Evolutionary conservation across 2,888 invertebrate species (phyloP).

Genomic region (Aphidoletes aphidimyza): DNA sequence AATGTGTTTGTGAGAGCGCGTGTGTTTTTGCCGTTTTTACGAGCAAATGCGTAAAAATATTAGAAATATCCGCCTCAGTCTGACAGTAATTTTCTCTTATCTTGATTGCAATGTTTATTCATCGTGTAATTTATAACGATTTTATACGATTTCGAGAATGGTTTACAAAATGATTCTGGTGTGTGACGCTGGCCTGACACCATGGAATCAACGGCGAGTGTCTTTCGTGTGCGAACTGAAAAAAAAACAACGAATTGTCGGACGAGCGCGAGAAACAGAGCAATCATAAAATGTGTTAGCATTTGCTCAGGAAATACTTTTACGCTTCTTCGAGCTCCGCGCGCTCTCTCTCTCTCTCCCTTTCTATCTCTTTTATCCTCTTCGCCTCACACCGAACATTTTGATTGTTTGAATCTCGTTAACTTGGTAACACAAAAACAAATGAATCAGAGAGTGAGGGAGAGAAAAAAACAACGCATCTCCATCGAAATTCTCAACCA

Average conservation of each 20-base stretch:
- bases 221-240: background rate
- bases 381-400: background rate
- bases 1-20: no score
- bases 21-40: background rate
- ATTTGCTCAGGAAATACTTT: constrained; percentile 43
- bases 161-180: background rate
- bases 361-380: no score
- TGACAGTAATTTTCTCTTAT: constrained; percentile 30
- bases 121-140: constrained; percentile 49
- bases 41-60: constrained; percentile 33
- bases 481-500: background rate
- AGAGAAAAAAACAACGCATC: background rate
- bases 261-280: background rate
- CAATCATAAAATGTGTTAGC: constrained; percentile 9
- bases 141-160: background rate
- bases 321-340: background rate
- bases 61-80: constrained; percentile 35
- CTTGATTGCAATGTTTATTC: constrained; percentile 42
- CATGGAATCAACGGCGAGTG: background rate
- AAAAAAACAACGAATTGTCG: background rate
- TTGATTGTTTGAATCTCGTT: constrained; percentile 25
- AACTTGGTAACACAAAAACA: background rate
- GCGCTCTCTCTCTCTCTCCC: no score
- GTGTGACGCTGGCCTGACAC: background rate
- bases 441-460: no score